Conservation (phyloP, 2,888 invertebrate species). For the Pandemis corylana region DNA sequence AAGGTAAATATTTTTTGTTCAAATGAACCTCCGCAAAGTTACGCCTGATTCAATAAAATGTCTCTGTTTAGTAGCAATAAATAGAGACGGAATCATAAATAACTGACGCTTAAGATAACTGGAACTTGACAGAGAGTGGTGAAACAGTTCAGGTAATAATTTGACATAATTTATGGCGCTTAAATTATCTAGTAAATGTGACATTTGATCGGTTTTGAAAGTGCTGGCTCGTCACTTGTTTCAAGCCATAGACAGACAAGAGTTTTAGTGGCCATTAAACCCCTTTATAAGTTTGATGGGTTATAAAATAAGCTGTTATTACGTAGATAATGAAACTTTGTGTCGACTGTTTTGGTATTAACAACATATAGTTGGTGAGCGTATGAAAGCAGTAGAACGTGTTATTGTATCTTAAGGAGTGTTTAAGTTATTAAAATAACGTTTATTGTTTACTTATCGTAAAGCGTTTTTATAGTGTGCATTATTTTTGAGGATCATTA, state of each 20-base stretch:
- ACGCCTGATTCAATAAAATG: no score
- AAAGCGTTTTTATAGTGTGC: no score
- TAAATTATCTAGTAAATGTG: conserved; percentile 33
- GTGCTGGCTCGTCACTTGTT: conserved; percentile 23
- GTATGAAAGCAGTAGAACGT: not conserved
- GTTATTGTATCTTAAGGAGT: not conserved
- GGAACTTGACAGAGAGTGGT: no score
- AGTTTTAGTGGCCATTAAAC: conserved; percentile 32
- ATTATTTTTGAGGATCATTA: no score
- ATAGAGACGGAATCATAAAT: no score
- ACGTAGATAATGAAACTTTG: conserved; percentile 35
- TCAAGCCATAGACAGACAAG: conserved; percentile 11
- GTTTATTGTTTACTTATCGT: not conserved
- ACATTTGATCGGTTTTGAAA: conserved; percentile 32
- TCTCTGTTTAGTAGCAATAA: no score
- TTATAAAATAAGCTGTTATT: conserved; percentile 26
- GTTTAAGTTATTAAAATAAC: not conserved
- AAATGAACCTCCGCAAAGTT: no score
- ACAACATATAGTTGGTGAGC: not conserved
- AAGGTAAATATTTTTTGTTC: no score
- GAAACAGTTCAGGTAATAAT: not conserved
- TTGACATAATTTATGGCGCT: conserved; percentile 18
- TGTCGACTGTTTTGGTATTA: conserved; percentile 5
- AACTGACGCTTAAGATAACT: not conserved
- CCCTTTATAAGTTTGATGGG: conserved; percentile 33